phyloP scores from a whole-genome alignment of 2,113 vertebrate species.

The Phrynocephalus versicolor region DNA sequence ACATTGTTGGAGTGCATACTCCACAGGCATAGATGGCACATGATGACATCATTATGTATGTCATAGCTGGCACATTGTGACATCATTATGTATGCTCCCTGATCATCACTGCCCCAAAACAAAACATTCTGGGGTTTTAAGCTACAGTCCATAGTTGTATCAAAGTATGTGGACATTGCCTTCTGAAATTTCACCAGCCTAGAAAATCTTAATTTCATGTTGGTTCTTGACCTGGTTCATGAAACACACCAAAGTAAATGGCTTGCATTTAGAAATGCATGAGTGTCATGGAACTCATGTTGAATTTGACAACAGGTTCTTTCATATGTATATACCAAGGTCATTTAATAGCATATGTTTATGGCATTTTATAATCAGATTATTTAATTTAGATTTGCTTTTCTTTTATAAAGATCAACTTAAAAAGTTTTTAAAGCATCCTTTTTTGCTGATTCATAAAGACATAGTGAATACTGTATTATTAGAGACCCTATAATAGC shows the following conservation, averaged over 20 bases:
- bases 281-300: not conserved
- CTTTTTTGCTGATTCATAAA: not conserved
- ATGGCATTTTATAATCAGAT: not conserved
- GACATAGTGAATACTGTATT: not conserved
- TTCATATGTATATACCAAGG: no score
- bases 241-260: not conserved
- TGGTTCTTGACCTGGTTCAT: not conserved
- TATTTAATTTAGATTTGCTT: not conserved
- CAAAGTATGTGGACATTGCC: not conserved
- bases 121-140: no score
- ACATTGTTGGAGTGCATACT: not conserved
- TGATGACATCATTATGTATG: no score
- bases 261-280: not conserved
- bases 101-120: no score
- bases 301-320: not conserved
- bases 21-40: not conserved
- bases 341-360: not conserved
- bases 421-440: not conserved
- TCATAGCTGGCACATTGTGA: no score
- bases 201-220: not conserved
- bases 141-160: no score
- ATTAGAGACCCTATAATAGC: not conserved
- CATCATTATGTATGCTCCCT: no score
- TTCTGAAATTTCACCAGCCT: no score
- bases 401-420: not conserved